phyloP scores from a whole-genome alignment of 2,113 vertebrate species.

The Stegastes partitus region DNA sequence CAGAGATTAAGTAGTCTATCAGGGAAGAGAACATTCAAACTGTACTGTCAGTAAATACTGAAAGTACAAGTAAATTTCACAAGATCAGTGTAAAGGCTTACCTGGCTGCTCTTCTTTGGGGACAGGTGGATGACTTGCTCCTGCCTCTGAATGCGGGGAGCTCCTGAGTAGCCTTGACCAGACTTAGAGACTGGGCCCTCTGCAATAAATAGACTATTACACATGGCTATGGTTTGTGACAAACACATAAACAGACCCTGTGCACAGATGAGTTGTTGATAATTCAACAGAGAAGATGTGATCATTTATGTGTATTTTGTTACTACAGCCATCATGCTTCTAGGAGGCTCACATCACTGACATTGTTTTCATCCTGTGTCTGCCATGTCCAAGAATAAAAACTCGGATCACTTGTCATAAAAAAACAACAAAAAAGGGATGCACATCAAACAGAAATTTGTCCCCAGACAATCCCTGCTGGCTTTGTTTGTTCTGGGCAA shows the following conservation, averaged over 20 bases:
- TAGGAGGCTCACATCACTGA: conserved; percentile 13
- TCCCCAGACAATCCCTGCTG: conserved; percentile 59
- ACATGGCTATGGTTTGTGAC: conserved; percentile 30
- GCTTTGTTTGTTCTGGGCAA: conserved; percentile 64
- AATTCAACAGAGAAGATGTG: conserved; percentile 32
- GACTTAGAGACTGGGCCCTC: conserved; percentile 87
- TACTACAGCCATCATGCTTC: conserved; percentile 21
- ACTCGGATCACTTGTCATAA: conserved; percentile 50
- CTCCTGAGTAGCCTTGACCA: conserved; percentile 92
- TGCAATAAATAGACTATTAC: conserved; percentile 71
- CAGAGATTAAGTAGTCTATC: not conserved
- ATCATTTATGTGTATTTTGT: conserved; percentile 46
- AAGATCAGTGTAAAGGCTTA: conserved; percentile 74
- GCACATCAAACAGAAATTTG: conserved; percentile 58
- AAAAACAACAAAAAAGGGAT: conserved; percentile 14
- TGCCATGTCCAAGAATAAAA: conserved; percentile 31
- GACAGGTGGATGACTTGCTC: conserved; percentile 97
- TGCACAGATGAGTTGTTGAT: conserved; percentile 32
- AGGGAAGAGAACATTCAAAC: not conserved
- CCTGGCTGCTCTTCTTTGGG: conserved; percentile 97
- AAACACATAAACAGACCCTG: conserved; percentile 30
- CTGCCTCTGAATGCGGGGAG: conserved; percentile 94
- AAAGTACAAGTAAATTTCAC: too few species aligned
- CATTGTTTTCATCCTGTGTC: conserved; percentile 31
- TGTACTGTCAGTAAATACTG: not conserved